Base-by-base conservation (phyloP, 1,140 invertebrate species). In the Octopus sinensis region DNA sequence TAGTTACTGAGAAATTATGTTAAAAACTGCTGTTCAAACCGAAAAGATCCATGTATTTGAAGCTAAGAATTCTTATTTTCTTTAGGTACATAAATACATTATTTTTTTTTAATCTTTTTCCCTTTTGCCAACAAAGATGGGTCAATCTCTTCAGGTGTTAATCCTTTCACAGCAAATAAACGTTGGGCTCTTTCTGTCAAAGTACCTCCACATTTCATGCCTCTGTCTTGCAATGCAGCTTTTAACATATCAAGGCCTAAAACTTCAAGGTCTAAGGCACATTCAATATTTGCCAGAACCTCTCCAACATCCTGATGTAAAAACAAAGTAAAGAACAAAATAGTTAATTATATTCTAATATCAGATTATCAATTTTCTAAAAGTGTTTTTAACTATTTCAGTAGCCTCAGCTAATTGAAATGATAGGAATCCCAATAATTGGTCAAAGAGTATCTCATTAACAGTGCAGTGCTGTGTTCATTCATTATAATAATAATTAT, bases 171-270 rank as follows among this genome's bases (percentile, higher is more conserved):
- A 54, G 90, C 88, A 80, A 88, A 92, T 23, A 92, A 84, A 82
- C 91, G 86, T 56, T 88, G 81, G 7, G 90, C 91, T 79, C 91
- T 82, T 80, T 92, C 84, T 78, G 88, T 52, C 7, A 92, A 80
- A 17, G 88, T 91, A 13, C 91, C 91, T 23, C 91, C 91, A 88
- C 90, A 91, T 83, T 92, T 92, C 30, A 92, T 78, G 9, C 90
- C 89, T 13, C 88, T 82, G 17, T 78, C 80, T 82, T 86, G 85
- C 62, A 92, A 84, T 7, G 84, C 89, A n/a, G 56, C 23, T 83
- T 92, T 92, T 17, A 92, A 82, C 75, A 80, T 83, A 17, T 91
- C 89, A 9, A 91, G 84, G 13, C 91, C 90, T n/a, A 91, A 80
- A 0, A n/a, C n/a, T 77, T 89, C 86, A 76, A 92, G 83, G 17